Base-by-base conservation (phyloP, 2,888 invertebrate species). In the Embidobia sp. region DNA sequence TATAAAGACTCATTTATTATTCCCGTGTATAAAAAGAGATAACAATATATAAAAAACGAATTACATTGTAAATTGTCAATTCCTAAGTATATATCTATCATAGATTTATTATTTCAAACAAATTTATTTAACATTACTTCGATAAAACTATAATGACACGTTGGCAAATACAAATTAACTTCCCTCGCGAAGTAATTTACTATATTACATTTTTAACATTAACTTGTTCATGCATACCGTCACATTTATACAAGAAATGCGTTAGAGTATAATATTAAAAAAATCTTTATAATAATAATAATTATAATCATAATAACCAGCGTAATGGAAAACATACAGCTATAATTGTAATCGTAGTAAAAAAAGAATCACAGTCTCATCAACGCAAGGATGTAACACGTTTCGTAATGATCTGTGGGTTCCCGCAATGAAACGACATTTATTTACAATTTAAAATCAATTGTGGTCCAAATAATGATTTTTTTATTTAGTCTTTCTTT, bases 41-140 rank as follows among this genome's bases (percentile, higher is more conserved):
- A 67, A 67, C 67, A 67, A 67, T 67, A 49, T 67, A 57, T 67
- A 57, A 57, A 66, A 64, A 67, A 66, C 67, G 57, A 57, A 57
- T 67, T 49, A 67, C 67, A 53, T 53, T 15, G 19, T 49, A 63
- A 63, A 63, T 49, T 13, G 64, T 64, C 53, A 64, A 53, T 53
- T 53, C 44, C 64, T 64, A 53, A 64, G 19, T 29, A 64, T 66
- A 53, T 53, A 7, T 53, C 42, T 66, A 66, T 33, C 11, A 44
- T 44, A 66, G 6, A 13, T 53, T 49, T 26, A 48, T 63, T 53
- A 44, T 31, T 22, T 33, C 1, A 64, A 66, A 53, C 51, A 66
- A 66, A 66, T 53, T 51, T 26, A 22, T 49, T 26, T 53, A 53
- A 53, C 55, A 55, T 67, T 48, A 57, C n/a, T 51, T 61, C 37